These are phyloP conservation scores for Heterocephalus glaber DNA, from an alignment of 2,113 vertebrate genomes.

Conservation along the genomic window DNA sequence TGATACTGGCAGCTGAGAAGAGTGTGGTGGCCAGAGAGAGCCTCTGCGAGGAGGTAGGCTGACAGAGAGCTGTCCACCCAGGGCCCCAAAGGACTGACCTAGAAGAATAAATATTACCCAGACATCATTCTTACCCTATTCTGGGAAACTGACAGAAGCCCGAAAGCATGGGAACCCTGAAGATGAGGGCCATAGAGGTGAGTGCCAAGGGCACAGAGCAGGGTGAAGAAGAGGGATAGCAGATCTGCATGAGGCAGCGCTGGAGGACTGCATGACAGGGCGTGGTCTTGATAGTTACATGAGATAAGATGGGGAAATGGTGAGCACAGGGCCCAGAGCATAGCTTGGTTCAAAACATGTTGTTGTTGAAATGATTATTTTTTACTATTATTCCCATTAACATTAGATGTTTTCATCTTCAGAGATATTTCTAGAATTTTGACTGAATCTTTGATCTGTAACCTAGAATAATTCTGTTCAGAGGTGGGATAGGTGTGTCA, in stretches of 20 bases:
- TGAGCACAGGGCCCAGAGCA: neutral
- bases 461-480: conserved; percentile 6
- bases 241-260: neutral
- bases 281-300: accelerated
- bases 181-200: neutral
- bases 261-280: accelerated
- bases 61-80: neutral
- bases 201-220: neutral
- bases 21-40: neutral
- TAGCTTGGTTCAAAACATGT: neutral
- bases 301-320: accelerated
- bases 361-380: neutral
- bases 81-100: neutral
- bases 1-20: neutral
- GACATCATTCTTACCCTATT: neutral
- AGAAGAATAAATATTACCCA: neutral
- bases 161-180: neutral
- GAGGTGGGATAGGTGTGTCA: conserved; percentile 23
- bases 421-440: conserved; percentile 57
- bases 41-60: neutral
- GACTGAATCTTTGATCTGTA: conserved; percentile 8
- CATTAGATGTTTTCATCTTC: conserved; percentile 28
- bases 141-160: neutral
- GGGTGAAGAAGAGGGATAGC: neutral
- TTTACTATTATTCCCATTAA: neutral